phyloP scores from a whole-genome alignment of 2,888 invertebrate species.

The Drosophila infuscata region DNA sequence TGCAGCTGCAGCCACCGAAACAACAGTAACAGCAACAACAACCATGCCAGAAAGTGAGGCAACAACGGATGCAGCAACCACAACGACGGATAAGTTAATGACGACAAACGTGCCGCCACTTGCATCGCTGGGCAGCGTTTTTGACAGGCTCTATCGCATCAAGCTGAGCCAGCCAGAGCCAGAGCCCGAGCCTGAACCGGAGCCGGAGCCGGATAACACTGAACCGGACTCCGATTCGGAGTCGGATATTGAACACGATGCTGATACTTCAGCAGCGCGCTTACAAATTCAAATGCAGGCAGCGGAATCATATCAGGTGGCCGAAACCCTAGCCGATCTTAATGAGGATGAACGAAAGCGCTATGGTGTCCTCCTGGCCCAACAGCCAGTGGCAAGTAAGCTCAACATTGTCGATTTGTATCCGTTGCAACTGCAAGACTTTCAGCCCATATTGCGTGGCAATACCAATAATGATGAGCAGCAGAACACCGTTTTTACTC shows the following conservation, averaged over 20 bases:
- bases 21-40: constrained; percentile 21
- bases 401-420: constrained; percentile 84
- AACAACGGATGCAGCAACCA: constrained; percentile 11
- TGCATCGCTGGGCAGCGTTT: constrained; percentile 56
- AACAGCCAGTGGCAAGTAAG: constrained; percentile 72
- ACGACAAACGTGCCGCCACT: constrained; percentile 55
- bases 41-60: neutral
- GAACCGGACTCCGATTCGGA: constrained; percentile 3
- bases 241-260: neutral
- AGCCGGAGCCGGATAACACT: constrained; percentile 3
- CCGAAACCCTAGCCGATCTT: constrained; percentile 67
- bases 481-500: constrained; percentile 74
- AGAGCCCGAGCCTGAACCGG: constrained; percentile 17
- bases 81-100: constrained; percentile 40
- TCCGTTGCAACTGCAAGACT: constrained; percentile 83
- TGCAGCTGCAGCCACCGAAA: constrained; percentile 8
- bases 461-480: constrained; percentile 70
- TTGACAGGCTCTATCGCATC: constrained; percentile 82
- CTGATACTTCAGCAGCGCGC: constrained; percentile 22
- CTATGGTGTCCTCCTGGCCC: constrained; percentile 59
- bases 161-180: constrained; percentile 69
- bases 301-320: constrained; percentile 73
- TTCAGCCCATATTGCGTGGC: constrained; percentile 63
- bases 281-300: constrained; percentile 74
- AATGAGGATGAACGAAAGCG: constrained; percentile 64